phyloP scores from a whole-genome alignment of 1,140 invertebrate genomes.

The Batillaria attramentaria region DNA sequence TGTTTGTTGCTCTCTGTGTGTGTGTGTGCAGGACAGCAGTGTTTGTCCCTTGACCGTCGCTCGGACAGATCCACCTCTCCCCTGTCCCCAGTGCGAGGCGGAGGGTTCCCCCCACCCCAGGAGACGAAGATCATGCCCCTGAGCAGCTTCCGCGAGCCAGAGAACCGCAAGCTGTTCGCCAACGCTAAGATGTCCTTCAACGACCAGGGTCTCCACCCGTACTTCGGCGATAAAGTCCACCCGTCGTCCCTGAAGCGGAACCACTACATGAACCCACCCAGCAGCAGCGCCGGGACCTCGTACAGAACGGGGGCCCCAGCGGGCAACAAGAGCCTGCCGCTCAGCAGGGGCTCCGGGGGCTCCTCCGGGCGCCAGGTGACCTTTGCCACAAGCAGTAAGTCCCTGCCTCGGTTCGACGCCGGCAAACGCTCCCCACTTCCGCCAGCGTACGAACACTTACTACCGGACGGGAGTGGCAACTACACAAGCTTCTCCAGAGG shows the following conservation, averaged over 20 bases:
- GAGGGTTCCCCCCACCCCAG: background rate
- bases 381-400: constrained; percentile 9
- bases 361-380: constrained; percentile 22
- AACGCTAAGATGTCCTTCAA: constrained; percentile 26
- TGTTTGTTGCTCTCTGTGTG: background rate
- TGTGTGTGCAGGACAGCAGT: constrained; percentile 12
- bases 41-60: constrained; percentile 23
- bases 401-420: constrained; percentile 11
- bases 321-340: constrained; percentile 19
- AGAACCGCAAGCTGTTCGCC: constrained; percentile 25
- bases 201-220: constrained; percentile 24
- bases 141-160: constrained; percentile 25
- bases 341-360: background rate
- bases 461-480: constrained; percentile 27
- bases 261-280: constrained; percentile 27
- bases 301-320: background rate
- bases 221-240: constrained; percentile 30
- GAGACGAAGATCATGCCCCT: constrained; percentile 33
- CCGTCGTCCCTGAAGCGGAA: constrained; percentile 28
- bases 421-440: constrained; percentile 15
- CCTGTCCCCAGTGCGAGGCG: constrained; percentile 17
- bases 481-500: constrained; percentile 33
- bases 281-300: background rate
- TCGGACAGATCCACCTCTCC: constrained; percentile 27
- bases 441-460: constrained; percentile 36